phyloP scores from a whole-genome alignment of 2,888 invertebrate genomes.

The Scotopteryx bipunctaria region DNA sequence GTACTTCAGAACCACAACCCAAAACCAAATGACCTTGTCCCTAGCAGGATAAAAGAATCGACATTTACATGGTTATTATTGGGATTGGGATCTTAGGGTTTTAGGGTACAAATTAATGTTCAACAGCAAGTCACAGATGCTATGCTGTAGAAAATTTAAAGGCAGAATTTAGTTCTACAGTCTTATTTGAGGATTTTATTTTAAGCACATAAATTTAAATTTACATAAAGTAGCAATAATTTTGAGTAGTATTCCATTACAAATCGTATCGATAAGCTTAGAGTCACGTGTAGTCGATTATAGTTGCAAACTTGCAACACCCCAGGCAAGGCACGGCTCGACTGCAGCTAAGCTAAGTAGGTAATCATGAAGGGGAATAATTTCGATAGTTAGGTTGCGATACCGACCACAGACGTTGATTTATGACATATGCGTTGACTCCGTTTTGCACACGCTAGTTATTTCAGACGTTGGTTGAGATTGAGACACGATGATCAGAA shows the following conservation, averaged over 20 bases:
- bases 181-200: not conserved
- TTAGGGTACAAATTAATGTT: no score
- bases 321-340: slow-evolving; percentile 20
- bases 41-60: slow-evolving; percentile 50
- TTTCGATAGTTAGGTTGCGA: slow-evolving; percentile 40
- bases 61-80: slow-evolving; percentile 28
- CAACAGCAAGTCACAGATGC: no score
- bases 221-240: not conserved
- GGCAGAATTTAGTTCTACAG: not conserved
- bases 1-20: slow-evolving; percentile 38
- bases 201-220: slow-evolving; percentile 4
- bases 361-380: slow-evolving; percentile 42
- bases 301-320: slow-evolving; percentile 35
- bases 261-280: slow-evolving; percentile 21
- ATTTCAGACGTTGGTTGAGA: slow-evolving; percentile 2
- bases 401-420: slow-evolving; percentile 33
- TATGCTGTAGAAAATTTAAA: no score
- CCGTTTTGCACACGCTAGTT: slow-evolving; percentile 2
- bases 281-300: slow-evolving; percentile 35
- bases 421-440: slow-evolving; percentile 29
- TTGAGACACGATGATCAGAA: no score
- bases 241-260: slow-evolving; percentile 10
- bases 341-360: slow-evolving; percentile 25
- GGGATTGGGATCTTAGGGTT: no score
- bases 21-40: slow-evolving; percentile 65